Evolutionary conservation across 2,888 invertebrate species (phyloP), one percentile per base, ranked within the genome.

Genomic region (Oscheius myriophilus): DNA sequence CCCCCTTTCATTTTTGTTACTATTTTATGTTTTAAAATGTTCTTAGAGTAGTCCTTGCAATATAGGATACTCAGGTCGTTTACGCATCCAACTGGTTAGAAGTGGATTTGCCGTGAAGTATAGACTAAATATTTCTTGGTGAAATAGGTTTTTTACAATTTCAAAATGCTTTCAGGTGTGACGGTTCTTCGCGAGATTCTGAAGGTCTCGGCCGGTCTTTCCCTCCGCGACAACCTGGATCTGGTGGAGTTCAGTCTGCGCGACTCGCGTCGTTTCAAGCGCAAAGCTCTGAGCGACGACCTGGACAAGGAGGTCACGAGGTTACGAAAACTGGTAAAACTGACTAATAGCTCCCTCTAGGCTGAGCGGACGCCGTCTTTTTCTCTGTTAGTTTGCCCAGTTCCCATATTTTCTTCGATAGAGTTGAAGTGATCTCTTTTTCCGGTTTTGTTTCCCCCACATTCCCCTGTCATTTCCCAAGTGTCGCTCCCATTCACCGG

Each of bases 261-360:
- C 9, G 46, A 62, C n/a, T 43, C 54, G 14, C 46, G 14, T 9
- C 53, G 62, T 2, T 63, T 53, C 45, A 68, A 68, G 49, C 54
- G 68, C 16, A 45, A 26, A 14, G n/a, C 41, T 4, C 55, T 68
- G 11, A 16, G 18, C n/a, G 53, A 53, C 25, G 18, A 33, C 3
- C 59, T 67, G n/a, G 41, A 67, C 21, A 23, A 46, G 14, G 67
- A 67, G n/a, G n/a, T 52, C 14, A 45, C 9, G n/a, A n/a, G 49
- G 39, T 46, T 66, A 41, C 21, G 26, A 26, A 57, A 23, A 45
- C 16, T 49, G 21, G 18, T 23, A 3, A 4, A 11, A 11, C 49
- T 23, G 23, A 7, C 18, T 21, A 49, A 49, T 49, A 18, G 9
- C 23, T 49, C 18, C 49, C 18, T 49, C 49, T 49, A 49, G n/a